Conservation (phyloP, 2,113 vertebrate genomes). For the Tyrannus savana region DNA sequence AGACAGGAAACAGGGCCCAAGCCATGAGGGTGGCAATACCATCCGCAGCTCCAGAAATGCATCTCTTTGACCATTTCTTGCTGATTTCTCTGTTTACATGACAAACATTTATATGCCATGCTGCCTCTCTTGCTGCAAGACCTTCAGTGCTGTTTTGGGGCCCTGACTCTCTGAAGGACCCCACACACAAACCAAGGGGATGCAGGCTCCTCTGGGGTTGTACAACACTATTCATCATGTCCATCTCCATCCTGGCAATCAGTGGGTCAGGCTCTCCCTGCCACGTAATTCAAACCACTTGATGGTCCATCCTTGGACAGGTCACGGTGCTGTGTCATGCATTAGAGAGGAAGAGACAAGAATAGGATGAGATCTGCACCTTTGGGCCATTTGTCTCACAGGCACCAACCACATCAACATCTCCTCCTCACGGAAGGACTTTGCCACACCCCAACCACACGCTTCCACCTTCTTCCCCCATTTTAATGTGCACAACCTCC, state of each 20-base stretch:
- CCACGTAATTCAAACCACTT: not conserved
- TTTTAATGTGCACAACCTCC: not conserved
- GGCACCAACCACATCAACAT: not conserved
- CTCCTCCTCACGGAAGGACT: not conserved
- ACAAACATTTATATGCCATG: not conserved
- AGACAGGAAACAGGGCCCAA: not conserved
- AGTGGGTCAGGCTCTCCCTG: not conserved
- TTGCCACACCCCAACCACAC: not conserved
- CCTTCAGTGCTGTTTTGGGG: not conserved
- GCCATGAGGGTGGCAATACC: not conserved
- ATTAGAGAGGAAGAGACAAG: not conserved
- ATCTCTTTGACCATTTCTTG: not conserved
- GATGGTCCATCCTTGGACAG: not conserved
- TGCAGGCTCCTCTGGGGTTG: not conserved
- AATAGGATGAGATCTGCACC: not conserved
- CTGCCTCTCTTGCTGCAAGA: not conserved
- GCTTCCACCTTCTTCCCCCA: not conserved
- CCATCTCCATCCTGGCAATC: not conserved
- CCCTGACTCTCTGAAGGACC: not conserved
- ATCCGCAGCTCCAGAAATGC: not conserved
- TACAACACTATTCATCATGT: rapidly evolving
- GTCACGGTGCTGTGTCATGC: not conserved
- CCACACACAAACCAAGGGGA: not conserved
- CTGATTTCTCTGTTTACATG: not conserved
- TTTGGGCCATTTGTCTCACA: not conserved